Evolutionary conservation across 2,888 invertebrate species (phyloP).

Genomic region (Torymus auratus): DNA sequence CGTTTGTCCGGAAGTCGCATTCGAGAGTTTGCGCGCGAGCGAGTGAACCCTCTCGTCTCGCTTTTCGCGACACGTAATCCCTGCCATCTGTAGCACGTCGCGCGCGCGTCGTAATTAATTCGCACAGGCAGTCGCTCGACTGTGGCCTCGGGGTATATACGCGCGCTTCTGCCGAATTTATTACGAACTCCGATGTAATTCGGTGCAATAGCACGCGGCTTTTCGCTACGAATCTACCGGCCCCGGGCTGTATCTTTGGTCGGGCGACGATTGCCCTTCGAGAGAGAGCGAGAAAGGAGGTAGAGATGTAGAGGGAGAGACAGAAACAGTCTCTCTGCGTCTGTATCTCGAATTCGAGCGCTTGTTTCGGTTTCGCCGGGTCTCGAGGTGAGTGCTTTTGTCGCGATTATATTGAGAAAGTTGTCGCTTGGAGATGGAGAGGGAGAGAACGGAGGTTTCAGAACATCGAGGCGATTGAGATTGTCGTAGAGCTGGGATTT

Average conservation of each 20-base stretch:
- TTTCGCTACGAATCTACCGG: constrained; percentile 23
- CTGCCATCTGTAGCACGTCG: constrained; percentile 68
- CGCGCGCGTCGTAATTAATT: constrained; percentile 67
- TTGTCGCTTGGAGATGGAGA: not conserved
- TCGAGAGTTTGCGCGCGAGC: constrained; percentile 63
- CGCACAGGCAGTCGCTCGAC: constrained; percentile 59
- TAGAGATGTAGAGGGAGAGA: not conserved
- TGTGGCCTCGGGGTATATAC: not conserved
- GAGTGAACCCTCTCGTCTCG: not conserved
- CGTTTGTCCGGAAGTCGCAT: constrained; percentile 66
- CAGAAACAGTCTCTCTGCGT: too few species aligned
- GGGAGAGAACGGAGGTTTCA: too few species aligned
- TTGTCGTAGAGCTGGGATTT: too few species aligned
- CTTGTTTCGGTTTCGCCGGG: not conserved
- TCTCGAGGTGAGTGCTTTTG: not conserved
- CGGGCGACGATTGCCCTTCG: not conserved
- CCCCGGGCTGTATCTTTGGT: not conserved
- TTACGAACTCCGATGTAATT: constrained; percentile 60
- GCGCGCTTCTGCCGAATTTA: constrained; percentile 50
- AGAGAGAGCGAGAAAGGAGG: not conserved
- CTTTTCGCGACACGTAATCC: constrained; percentile 66
- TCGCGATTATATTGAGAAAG: constrained; percentile 23
- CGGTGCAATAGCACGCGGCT: constrained; percentile 58
- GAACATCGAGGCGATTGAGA: too few species aligned
- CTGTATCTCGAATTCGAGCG: not conserved